A percentile compares a stretch with the other conserved stretches of the same genome.
These are phyloP conservation scores for Micoletzkya japonica DNA, from an alignment of 2,888 invertebrate genomes.

Conservation along the genomic window DNA sequence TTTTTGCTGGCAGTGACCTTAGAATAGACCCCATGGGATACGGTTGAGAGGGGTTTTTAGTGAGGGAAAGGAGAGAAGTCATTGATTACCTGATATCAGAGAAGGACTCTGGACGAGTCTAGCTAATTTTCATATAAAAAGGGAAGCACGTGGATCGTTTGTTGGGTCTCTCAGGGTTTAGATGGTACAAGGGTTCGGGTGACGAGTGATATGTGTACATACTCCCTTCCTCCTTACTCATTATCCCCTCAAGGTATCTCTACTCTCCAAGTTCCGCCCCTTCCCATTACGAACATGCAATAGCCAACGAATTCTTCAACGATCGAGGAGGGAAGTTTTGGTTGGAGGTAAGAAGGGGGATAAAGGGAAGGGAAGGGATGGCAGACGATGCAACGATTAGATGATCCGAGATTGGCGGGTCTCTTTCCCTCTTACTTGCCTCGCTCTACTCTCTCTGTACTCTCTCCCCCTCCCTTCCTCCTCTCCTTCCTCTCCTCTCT, in stretches of 20 bases:
- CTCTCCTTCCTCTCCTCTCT: neutral
- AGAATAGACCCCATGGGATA: too few relatives aligned
- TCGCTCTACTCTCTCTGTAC: neutral
- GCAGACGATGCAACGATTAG: neutral
- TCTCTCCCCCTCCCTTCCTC: neutral
- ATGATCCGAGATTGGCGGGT: neutral
- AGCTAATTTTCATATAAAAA: too few relatives aligned
- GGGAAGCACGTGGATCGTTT: too few relatives aligned
- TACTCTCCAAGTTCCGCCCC: constrained; percentile 46
- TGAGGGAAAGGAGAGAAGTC: too few relatives aligned
- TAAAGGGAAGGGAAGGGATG: neutral
- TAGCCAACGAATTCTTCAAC: constrained; percentile 54
- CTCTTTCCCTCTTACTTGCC: neutral
- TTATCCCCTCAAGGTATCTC: constrained; percentile 29
- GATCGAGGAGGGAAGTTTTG: constrained; percentile 56
- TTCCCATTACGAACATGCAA: constrained; percentile 51
- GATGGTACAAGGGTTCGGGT: too few relatives aligned
- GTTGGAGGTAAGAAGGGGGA: constrained; percentile 41
- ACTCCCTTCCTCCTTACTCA: too few relatives aligned
- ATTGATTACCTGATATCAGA: too few relatives aligned
- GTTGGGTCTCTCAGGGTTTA: too few relatives aligned
- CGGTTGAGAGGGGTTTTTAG: too few relatives aligned
- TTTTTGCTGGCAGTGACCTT: too few relatives aligned
- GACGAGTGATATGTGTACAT: too few relatives aligned
- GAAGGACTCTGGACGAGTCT: too few relatives aligned